Evolutionary conservation across 2,797 vertebrate genomes (phyloP), one percentile per base, ranked within the genome.

Genomic region (Carduelis carduelis): DNA sequence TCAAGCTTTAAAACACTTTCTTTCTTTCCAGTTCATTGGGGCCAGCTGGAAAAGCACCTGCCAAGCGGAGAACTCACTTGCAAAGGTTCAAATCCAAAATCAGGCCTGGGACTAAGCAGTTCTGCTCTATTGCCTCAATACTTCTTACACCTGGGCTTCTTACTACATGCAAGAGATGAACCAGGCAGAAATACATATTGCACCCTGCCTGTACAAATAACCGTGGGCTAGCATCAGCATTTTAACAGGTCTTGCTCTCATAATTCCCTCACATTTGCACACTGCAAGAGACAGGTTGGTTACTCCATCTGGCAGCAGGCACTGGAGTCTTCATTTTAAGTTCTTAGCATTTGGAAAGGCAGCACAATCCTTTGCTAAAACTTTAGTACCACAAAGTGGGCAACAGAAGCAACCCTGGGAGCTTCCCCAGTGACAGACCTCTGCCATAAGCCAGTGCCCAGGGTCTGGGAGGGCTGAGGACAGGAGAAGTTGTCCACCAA

Each of bases 1-100:
- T 92, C 50, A 64, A 88, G 80, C 50, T 88, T 96, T 74, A 77
- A 90, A 82, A 76, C 21, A 28, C 34, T 74, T 92, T 19, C 13
- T 74, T 93, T 59, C 75, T 56, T 88, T 83, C 65, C 69, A 83
- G 80, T 81, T 94, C 53, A 91, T 23, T 35, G 18, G 12, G 46
- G 61, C 86, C 95, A 93, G 76, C 76, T 93, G 90, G 92, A 96
- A 90, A 83, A 93, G 46, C 69, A 93, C 57, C 80, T 93, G 95
- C 37, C 44, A 91, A 88, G 57, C 1, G 0, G 37, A 94, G 53
- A 94, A 77, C 32, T 83, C 71, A 8, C 88, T 86, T 80, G 37
- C 46, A 68, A 81, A 81, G 8, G 57, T 71, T 91, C 83, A 75
- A 56, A 81, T 81, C 23, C 50, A 75, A 83, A 91, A 93, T 71